These are phyloP conservation scores for Drosophila neocordata DNA, from an alignment of 1,140 invertebrate species.

Conservation along the genomic window DNA sequence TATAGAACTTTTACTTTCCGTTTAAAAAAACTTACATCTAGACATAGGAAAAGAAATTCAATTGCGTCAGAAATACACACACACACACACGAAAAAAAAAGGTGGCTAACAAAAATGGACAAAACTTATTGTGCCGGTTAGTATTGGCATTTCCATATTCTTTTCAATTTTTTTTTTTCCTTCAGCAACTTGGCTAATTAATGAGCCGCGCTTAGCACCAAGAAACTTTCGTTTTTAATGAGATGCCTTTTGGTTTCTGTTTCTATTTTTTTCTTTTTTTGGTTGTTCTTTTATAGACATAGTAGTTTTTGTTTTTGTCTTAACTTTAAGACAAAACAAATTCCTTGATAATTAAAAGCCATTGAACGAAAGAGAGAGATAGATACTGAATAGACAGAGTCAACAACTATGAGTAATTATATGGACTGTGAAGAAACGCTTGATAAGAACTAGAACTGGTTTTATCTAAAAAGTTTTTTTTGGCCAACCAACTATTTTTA, in stretches of 20 bases:
- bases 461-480: constrained; percentile 14
- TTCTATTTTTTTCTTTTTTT: not conserved
- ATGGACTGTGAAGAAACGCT: constrained; percentile 67
- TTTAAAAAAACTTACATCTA: constrained; percentile 13
- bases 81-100: constrained; percentile 21
- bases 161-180: not conserved
- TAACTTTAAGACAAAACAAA: constrained; percentile 25
- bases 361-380: constrained; percentile 50
- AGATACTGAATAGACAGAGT: constrained; percentile 9
- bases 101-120: constrained; percentile 18
- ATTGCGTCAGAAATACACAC: constrained; percentile 11
- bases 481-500: constrained; percentile 25
- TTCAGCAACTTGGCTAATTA: constrained; percentile 55
- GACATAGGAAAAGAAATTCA: constrained; percentile 29
- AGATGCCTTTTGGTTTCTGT: constrained; percentile 40
- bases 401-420: constrained; percentile 69
- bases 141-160: constrained; percentile 47
- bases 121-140: constrained; percentile 46
- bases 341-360: constrained; percentile 72
- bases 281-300: constrained; percentile 5
- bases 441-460: constrained; percentile 78
- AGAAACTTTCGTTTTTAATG: constrained; percentile 78
- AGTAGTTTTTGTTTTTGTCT: constrained; percentile 38
- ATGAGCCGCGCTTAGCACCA: constrained; percentile 50
- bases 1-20: constrained; percentile 50